phyloP scores from a whole-genome alignment of 2,113 vertebrate genomes.

The Ceyx melanurus region DNA sequence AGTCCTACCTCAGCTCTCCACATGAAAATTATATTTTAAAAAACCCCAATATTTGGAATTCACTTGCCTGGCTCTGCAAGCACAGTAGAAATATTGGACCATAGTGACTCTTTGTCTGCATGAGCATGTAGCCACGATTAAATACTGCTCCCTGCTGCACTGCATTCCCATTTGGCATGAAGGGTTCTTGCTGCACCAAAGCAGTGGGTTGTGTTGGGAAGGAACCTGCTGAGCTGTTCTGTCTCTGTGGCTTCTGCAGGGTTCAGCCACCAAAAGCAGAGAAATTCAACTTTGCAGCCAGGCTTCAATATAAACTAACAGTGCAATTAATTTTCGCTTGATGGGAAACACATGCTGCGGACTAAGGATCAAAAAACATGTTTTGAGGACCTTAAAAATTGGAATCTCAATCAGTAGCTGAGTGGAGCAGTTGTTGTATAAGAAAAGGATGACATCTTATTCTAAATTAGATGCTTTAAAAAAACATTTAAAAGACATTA shows the following conservation, averaged over 20 bases:
- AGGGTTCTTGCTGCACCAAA: rapidly evolving
- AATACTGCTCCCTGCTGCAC: neutral
- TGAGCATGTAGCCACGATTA: neutral
- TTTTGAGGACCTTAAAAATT: neutral
- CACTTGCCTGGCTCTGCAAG: neutral
- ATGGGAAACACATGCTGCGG: neutral
- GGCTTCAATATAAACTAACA: neutral
- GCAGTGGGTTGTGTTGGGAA: neutral
- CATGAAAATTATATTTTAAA: neutral
- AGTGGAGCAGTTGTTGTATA: neutral
- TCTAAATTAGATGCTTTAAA: neutral
- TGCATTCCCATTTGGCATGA: neutral
- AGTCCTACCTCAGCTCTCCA: neutral
- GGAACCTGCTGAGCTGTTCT: neutral
- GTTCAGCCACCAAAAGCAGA: neutral
- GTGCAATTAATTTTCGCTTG: neutral
- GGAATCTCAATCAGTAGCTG: neutral
- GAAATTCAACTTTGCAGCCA: neutral
- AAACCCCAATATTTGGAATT: neutral
- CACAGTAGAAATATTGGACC: neutral
- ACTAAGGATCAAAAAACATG: neutral
- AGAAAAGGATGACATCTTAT: neutral
- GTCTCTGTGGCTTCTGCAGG: rapidly evolving
- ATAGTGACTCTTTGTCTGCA: neutral
- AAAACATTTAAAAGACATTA: neutral